Evolutionary conservation across 2,888 invertebrate genomes (phyloP).

Genomic region (Macrosiphum euphorbiae): DNA sequence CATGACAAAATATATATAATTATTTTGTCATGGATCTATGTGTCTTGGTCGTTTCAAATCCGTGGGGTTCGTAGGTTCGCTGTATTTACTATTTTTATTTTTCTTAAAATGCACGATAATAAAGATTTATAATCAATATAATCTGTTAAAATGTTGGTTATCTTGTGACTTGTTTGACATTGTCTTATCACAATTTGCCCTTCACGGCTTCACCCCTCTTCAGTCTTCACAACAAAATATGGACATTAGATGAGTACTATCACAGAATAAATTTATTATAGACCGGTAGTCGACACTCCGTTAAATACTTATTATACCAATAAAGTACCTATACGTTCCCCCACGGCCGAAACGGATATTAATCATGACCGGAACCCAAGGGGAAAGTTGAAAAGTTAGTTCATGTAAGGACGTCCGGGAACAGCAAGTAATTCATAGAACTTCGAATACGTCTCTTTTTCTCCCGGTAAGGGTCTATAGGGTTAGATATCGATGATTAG

Average conservation of each 20-base stretch:
- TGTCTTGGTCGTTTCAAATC: too few species aligned
- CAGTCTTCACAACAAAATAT: too few species aligned
- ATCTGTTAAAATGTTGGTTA: background rate
- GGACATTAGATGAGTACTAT: too few species aligned
- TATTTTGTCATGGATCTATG: too few species aligned
- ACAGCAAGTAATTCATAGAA: background rate
- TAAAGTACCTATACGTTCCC: background rate
- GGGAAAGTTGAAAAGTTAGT: conserved; percentile 46
- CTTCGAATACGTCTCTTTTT: background rate
- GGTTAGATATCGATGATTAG: background rate
- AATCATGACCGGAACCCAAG: background rate
- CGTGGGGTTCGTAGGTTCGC: too few species aligned
- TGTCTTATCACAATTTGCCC: conserved; percentile 44
- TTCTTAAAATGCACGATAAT: too few species aligned
- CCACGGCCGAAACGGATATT: background rate
- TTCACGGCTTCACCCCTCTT: background rate
- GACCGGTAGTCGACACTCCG: background rate
- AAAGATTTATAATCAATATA: too few species aligned
- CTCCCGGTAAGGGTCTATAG: background rate
- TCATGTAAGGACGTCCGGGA: background rate
- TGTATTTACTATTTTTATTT: too few species aligned
- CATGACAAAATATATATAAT: too few species aligned
- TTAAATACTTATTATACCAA: background rate
- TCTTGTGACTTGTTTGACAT: conserved; percentile 18
- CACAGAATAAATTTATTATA: too few species aligned